Conservation (phyloP, 2,797 vertebrate genomes). For the Malurus leucopterus region DNA sequence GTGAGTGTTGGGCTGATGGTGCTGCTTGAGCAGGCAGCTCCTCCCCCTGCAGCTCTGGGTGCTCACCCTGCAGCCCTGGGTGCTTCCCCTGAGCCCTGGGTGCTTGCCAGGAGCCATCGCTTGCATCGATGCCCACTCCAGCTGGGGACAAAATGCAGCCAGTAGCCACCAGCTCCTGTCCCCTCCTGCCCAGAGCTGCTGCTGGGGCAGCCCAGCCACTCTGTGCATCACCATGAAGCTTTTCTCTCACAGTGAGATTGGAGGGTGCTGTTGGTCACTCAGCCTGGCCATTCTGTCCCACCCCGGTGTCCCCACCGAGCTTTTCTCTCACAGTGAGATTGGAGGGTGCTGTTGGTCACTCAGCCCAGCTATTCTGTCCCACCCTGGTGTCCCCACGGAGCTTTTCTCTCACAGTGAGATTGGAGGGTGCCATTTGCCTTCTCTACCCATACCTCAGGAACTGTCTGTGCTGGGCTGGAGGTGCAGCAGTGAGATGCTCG, state of each 20-base stretch:
- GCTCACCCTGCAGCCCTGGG: not conserved
- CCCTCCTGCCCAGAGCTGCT: not conserved
- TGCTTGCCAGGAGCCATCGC: too few species aligned
- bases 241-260: not conserved
- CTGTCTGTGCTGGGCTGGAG: not conserved
- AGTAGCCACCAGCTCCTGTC: not conserved
- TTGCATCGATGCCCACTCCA: not conserved
- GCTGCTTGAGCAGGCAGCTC: not conserved
- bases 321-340: not conserved
- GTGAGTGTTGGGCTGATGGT: not conserved
- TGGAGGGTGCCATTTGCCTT: not conserved
- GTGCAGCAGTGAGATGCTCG: accelerated
- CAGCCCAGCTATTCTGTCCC: not conserved
- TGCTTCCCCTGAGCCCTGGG: too few species aligned
- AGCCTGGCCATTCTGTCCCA: not conserved
- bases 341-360: not conserved
- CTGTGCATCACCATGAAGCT: not conserved
- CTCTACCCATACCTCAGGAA: not conserved
- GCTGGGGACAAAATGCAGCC: not conserved
- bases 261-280: not conserved
- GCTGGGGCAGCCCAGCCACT: not conserved
- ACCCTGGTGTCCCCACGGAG: not conserved
- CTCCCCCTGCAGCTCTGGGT: not conserved
- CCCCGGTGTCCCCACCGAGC: not conserved
- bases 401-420: not conserved